Evolutionary conservation across 1,140 invertebrate species (phyloP), one percentile per base, ranked within the genome.

Genomic region (Drosophila bipectinata): DNA sequence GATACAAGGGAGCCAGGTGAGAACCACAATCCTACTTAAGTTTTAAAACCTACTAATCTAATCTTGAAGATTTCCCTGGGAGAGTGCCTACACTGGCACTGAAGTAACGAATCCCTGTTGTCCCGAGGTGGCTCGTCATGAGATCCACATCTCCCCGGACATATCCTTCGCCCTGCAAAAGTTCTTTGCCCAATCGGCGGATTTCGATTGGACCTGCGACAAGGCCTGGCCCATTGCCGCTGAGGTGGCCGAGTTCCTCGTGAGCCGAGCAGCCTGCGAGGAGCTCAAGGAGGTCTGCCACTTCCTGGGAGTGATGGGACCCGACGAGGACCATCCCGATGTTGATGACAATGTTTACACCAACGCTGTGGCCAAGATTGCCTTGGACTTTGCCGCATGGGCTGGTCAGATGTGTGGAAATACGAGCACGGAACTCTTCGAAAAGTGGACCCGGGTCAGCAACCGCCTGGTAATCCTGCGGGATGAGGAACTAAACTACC

Each of bases 81-180:
- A 94, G 77, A 94, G 93, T 67, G 94, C 93, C 7, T 94, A 92
- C 69, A 94, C 93, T 0, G 94, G 94, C 1, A 77, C 79, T 0
- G 94, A 94, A 73, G 93, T 93, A 24, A 94, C 93, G 1, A 93
- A 93, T 77, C 93, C 93, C 2, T 93, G 93, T 56, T 94, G 93
- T 49, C 93, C 93, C 0, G 93, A 93, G 41, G 91, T 94, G 2
- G 93, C 93, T 0, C 84, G 92, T 39, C 93, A 92, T 60, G 92
- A 94, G 78, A 93, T 93, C 32, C 94, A 94, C 74, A 92, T 94
- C 26, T 93, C 93, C 0, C 93, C 92, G 0, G 93, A 93, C 48
- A 93, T 94, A 54, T 79, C 92, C 1, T 93, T 93, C 62, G 93
- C 93, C 0, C 78, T 93, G 0, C 77, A 93, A 7, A 93, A 93